Evolutionary conservation across 2,797 vertebrate species (phyloP).

Genomic region (Sitta carolinensis): DNA sequence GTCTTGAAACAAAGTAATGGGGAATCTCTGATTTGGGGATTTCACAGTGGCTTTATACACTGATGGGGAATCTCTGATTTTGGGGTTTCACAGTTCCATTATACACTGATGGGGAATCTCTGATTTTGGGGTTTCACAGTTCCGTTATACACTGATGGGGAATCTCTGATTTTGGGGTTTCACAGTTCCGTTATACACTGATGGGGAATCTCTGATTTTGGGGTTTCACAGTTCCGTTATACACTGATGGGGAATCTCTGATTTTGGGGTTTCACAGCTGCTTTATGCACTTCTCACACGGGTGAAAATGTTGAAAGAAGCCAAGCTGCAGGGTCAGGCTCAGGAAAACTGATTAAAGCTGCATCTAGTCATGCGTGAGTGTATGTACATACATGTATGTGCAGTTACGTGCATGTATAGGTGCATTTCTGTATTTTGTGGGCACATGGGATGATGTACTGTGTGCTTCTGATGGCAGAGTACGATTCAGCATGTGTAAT

Average conservation of each 20-base stretch:
- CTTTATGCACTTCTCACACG: background rate
- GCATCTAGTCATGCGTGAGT: too few relatives aligned
- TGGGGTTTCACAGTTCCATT: too few relatives aligned
- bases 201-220: too few relatives aligned
- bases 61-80: too few relatives aligned
- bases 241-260: too few relatives aligned
- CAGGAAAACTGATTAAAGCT: background rate
- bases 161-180: background rate
- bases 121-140: too few relatives aligned
- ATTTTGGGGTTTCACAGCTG: background rate
- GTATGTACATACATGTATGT: rapidly evolving
- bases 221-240: background rate
- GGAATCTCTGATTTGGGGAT: background rate
- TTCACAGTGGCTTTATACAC: background rate
- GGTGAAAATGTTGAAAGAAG: background rate
- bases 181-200: background rate
- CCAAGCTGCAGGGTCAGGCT: background rate
- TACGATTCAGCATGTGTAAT: background rate
- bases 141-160: too few relatives aligned
- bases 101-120: too few relatives aligned
- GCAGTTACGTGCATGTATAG: background rate
- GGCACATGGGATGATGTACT: rapidly evolving
- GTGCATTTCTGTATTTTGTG: rapidly evolving
- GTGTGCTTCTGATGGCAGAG: background rate
- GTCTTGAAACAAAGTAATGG: rapidly evolving